phyloP scores from a whole-genome alignment of 2,888 invertebrate genomes.

The Dorcus hopei region DNA sequence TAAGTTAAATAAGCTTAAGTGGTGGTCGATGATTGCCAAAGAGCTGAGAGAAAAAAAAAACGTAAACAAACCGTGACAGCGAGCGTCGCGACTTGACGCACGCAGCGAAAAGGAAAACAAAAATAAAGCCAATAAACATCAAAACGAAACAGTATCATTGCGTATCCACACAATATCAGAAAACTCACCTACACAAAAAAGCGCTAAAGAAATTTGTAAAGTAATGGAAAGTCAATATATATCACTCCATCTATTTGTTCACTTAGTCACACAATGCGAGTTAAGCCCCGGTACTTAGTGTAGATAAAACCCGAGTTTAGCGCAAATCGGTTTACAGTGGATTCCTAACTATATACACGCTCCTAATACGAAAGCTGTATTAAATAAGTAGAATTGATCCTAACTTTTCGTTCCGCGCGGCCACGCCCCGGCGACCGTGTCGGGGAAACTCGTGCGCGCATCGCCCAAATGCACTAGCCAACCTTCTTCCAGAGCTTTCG shows the following conservation, averaged over 20 bases:
- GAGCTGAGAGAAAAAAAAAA: too few species aligned
- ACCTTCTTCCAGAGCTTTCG: background rate
- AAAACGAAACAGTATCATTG: background rate
- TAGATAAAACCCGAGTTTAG: constrained; percentile 52
- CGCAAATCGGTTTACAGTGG: constrained; percentile 53
- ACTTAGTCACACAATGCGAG: constrained; percentile 53
- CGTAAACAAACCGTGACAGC: too few species aligned
- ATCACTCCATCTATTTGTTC: constrained; percentile 53
- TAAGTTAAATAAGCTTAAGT: too few species aligned
- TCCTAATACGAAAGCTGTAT: constrained; percentile 53
- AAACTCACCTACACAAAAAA: constrained; percentile 19
- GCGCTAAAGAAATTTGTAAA: background rate
- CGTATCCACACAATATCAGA: background rate
- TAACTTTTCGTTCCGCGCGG: constrained; percentile 49
- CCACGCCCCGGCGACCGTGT: constrained; percentile 40
- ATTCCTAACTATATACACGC: constrained; percentile 54
- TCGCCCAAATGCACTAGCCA: constrained; percentile 16
- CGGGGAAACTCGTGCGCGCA: constrained; percentile 30
- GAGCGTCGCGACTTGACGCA: too few species aligned
- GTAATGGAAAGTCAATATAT: constrained; percentile 45
- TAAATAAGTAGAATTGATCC: constrained; percentile 54
- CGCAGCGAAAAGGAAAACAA: too few species aligned
- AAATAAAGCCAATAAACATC: too few species aligned
- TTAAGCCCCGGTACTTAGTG: constrained; percentile 52
- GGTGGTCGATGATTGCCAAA: too few species aligned